Percentiles rank a stretch among this genome's conserved stretches.
These are phyloP conservation scores for Galerucella nymphaeae DNA, from an alignment of 2,888 invertebrate species.

Conservation along the genomic window DNA sequence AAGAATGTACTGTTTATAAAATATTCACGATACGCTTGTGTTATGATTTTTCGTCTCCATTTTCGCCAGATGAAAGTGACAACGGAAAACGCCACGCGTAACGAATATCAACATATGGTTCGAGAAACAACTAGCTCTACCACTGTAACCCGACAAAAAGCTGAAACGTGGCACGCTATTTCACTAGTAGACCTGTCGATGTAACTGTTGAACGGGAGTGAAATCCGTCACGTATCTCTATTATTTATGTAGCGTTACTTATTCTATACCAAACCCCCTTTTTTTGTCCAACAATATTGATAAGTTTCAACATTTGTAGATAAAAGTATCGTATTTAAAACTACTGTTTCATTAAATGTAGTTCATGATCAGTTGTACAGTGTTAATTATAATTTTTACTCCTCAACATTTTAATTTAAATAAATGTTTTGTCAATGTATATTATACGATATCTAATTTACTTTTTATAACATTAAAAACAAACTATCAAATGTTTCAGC, in stretches of 20 bases:
- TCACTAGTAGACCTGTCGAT: constrained; percentile 14
- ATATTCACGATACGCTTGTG: background rate
- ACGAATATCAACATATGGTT: constrained; percentile 19
- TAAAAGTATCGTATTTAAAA: background rate
- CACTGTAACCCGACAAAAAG: constrained; percentile 17
- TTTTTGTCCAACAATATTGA: background rate
- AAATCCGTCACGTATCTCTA: constrained; percentile 15
- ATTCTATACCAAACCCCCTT: constrained; percentile 4
- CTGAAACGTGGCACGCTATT: constrained; percentile 14
- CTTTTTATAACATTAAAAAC: background rate
- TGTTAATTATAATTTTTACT: background rate
- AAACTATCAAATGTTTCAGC: no score
- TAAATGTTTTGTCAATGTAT: background rate
- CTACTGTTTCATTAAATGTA: background rate
- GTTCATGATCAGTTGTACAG: background rate
- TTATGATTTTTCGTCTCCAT: constrained; percentile 1
- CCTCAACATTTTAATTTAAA: background rate
- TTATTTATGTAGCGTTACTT: constrained; percentile 17
- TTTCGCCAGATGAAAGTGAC: constrained; percentile 20
- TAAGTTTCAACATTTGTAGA: background rate
- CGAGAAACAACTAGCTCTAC: constrained; percentile 15
- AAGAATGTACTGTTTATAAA: background rate
- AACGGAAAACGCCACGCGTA: constrained; percentile 13
- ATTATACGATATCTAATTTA: background rate
- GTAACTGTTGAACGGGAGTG: constrained; percentile 15